A percentile compares a stretch with the other conserved stretches of the same genome.
Evolutionary conservation across 1,140 invertebrate genomes (phyloP).

Genomic region (Psix sp.): DNA sequence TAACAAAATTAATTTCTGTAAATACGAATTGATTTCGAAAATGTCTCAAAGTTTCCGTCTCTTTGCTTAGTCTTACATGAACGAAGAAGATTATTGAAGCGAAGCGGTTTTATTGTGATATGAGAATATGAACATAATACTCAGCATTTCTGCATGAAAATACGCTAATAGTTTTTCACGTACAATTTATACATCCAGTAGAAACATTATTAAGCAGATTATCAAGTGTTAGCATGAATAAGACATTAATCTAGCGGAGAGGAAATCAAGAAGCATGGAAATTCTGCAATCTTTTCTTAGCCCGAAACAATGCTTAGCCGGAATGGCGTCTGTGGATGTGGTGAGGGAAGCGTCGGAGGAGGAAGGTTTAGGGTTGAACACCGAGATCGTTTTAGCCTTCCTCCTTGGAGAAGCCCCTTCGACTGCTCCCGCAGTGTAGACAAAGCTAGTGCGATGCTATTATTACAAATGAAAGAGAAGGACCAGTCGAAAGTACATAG

Average conservation of each 20-base stretch:
- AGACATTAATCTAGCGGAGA: conserved; percentile 51
- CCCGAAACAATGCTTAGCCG: conserved; percentile 70
- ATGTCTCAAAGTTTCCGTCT: too few relatives aligned
- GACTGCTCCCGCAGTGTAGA: conserved; percentile 59
- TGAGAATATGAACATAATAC: too few relatives aligned
- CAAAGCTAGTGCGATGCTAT: conserved; percentile 11
- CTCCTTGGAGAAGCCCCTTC: conserved; percentile 69
- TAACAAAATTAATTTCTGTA: too few relatives aligned
- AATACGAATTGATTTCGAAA: too few relatives aligned
- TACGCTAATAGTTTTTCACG: too few relatives aligned
- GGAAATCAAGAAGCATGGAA: conserved; percentile 62
- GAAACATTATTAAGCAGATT: conserved; percentile 45
- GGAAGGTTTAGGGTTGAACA: conserved; percentile 62
- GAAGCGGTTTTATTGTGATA: too few relatives aligned
- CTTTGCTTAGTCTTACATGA: too few relatives aligned
- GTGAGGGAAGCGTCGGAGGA: conserved; percentile 58
- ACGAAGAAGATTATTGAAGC: too few relatives aligned
- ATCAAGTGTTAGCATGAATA: conserved; percentile 51
- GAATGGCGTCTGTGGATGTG: conserved; percentile 67
- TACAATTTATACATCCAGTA: too few relatives aligned
- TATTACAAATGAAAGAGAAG: conserved; percentile 24
- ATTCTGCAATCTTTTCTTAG: conserved; percentile 68
- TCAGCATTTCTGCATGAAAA: too few relatives aligned
- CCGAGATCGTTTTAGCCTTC: conserved; percentile 62
- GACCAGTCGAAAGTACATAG: conserved; percentile 41